Evolutionary conservation across 1,140 invertebrate genomes (phyloP), one percentile per base, ranked within the genome.

Genomic region (Trachymyrmex cornetzi): DNA sequence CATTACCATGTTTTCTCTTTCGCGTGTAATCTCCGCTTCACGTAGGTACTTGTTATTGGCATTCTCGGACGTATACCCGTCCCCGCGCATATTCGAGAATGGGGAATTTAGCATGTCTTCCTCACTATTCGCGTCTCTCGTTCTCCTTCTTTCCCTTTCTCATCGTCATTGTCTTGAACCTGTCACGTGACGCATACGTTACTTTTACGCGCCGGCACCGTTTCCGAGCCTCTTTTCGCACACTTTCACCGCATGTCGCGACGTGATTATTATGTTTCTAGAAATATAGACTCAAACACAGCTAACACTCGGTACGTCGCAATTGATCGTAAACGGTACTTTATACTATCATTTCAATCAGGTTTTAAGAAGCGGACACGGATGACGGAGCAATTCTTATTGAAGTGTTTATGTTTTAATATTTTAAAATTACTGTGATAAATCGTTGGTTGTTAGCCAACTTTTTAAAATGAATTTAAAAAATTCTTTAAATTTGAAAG

Each of bases 151-250:
- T 90, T 81, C 80, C 63, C 69, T 88, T 90, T 90, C 89, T 53
- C 89, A 88, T 90, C 86, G 75, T 84, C 80, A 90, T 90, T 90
- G 89, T 90, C 59, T 90, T 44, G 14, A 88, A 66, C 14, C 27
- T 34, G 38, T 57, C 53, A 38, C 34, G 34, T 38, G 34, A 34
- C 7, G 7, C 34, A 38, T 9, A 59, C 53, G 64, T 82, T 72
- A 88, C 88, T 85, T 90, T 90, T 90, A 88, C 86, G 80, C 75
- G 67, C 61, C 86, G 87, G 55, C 89, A 90, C 61, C 48, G 77
- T 90, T 91, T 81, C 82, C 61, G 69, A 59, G 61, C 86, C 77
- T 72, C 38, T 90, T 90, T 90, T 91, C 89, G 87, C 89, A 91
- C 89, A 91, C 89, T 91, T 91, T 91, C 89, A 88, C 89, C 89